Evolutionary conservation across 2,888 invertebrate genomes (phyloP), one percentile per base, ranked within the genome.

Genomic region (Bombylius major): DNA sequence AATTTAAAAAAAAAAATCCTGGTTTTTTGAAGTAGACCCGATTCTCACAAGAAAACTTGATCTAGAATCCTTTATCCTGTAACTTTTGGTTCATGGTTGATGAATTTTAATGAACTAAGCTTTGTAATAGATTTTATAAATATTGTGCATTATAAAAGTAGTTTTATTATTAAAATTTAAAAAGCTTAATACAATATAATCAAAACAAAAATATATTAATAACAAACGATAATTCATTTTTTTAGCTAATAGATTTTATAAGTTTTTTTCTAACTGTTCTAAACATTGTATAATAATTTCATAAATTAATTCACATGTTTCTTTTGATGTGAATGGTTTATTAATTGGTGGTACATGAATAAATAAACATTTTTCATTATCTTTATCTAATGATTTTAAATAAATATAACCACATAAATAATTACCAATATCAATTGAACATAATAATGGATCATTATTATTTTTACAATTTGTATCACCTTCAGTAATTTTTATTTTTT

Each of bases 351-450:
- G 89, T 2, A 90, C 87, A 72, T 90, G 90, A 34, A 89, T 75
- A 70, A 90, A 89, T n/a, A 88, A 72, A 34, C 80, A 77, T 54
- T 79, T 76, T 8, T 70, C 65, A 14, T 69, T 67, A 69, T 84
- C 75, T 45, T 82, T 76, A 64, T 78, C 78, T 53, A 90, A 71
- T 1, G 89, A 89, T 56, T 81, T 81, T 66, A 83, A 83, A 73
- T 82, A 89, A 56, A 81, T 84, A 67, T 84, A 90, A 66, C 89
- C 89, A 69, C 90, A 90, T 6, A 90, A 73, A 69, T 84, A 90
- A 67, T 83, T 78, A 54, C 72, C 72, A 4, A 71, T 70, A 57
- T 73, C 67, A 39, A 66, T 65, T 0, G 73, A 72, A 2, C 55
- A 55, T n/a, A 36, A 14, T 31, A 49, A 51, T 1, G 32, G 31